Percentiles rank a stretch among this genome's conserved stretches.
phyloP scores from a whole-genome alignment of 2,113 vertebrate species.

The Illadopsis cleaveri region DNA sequence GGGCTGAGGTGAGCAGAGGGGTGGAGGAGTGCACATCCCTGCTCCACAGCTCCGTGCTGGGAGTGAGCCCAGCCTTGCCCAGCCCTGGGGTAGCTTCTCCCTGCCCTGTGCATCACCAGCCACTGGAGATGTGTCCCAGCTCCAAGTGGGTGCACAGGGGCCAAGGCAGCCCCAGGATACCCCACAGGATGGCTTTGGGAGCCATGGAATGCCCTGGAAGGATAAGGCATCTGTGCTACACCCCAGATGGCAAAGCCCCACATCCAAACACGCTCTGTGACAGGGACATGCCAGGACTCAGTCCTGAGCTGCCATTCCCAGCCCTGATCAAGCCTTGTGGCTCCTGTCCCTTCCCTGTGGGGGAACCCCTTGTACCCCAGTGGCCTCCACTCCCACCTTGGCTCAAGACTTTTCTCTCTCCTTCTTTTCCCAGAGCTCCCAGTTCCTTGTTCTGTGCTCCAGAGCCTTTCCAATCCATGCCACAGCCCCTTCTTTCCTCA shows the following conservation, averaged over 20 bases:
- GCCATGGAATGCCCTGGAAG: not conserved
- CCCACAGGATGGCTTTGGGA: not conserved
- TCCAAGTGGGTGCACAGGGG: not conserved
- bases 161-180: not conserved
- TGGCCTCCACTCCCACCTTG: not conserved
- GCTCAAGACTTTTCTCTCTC: not conserved
- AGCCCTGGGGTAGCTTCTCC: not conserved
- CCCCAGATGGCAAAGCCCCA: fast-evolving
- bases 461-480: not conserved
- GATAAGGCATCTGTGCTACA: fast-evolving
- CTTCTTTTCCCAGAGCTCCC: not conserved
- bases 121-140: not conserved
- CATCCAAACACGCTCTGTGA: not conserved
- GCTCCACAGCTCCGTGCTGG: not conserved
- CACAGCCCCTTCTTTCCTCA: not conserved
- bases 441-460: not conserved
- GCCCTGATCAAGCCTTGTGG: not conserved
- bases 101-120: not conserved
- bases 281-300: not conserved
- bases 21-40: fast-evolving
- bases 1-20: not conserved
- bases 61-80: not conserved
- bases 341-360: not conserved
- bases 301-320: not conserved
- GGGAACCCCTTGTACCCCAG: not conserved